These are phyloP conservation scores for Thunnus thynnus DNA, from an alignment of 2,113 vertebrate species.

Conservation along the genomic window DNA sequence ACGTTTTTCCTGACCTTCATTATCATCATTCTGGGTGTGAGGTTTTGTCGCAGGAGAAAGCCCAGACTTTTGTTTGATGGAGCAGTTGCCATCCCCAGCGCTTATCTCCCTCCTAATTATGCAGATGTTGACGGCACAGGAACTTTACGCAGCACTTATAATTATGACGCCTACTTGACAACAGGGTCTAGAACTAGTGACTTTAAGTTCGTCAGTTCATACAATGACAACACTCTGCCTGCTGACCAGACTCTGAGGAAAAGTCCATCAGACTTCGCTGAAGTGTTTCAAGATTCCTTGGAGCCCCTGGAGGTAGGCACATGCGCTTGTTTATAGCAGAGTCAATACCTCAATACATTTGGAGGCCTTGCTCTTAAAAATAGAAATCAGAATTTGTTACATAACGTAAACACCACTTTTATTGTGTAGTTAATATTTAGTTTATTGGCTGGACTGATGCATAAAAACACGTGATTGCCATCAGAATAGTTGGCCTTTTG, in stretches of 20 bases:
- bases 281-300: conserved; percentile 18
- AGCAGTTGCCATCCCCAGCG: conserved; percentile 32
- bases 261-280: conserved; percentile 51
- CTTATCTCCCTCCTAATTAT: conserved; percentile 76
- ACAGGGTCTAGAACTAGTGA: conserved; percentile 71
- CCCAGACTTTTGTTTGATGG: no score
- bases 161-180: conserved; percentile 74
- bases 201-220: conserved; percentile 71
- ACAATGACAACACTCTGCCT: conserved; percentile 69
- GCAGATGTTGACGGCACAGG: conserved; percentile 73
- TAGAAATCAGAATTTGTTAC: background rate
- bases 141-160: conserved; percentile 75
- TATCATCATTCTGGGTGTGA: no score
- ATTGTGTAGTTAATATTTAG: no score
- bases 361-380: no score
- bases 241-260: conserved; percentile 60
- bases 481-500: no score
- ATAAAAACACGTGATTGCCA: no score
- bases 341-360: no score
- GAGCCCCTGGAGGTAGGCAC: conserved; percentile 1
- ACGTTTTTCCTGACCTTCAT: no score
- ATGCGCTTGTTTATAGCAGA: background rate
- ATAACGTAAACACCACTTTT: conserved; percentile 17
- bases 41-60: no score
- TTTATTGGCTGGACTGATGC: conserved; percentile 31